phyloP scores from a whole-genome alignment of 1,140 invertebrate genomes.

The Hermetia illucens region DNA sequence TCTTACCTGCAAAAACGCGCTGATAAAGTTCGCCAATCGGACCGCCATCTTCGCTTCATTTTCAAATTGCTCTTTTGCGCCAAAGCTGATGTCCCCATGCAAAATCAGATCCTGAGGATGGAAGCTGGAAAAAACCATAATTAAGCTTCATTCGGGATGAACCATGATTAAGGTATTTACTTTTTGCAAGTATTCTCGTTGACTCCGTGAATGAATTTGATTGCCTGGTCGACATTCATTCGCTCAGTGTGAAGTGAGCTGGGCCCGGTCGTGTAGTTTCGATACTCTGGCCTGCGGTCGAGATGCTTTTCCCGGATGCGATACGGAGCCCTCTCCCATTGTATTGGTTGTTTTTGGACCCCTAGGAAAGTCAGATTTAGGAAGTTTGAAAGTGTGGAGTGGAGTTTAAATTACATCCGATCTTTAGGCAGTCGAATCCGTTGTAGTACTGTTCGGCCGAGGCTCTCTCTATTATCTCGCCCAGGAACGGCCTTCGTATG shows the following conservation, averaged over 20 bases:
- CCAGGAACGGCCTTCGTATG: conserved; percentile 77
- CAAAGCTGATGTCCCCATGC: conserved; percentile 71
- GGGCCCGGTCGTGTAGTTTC: conserved; percentile 47
- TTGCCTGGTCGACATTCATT: conserved; percentile 57
- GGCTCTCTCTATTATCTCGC: conserved; percentile 85
- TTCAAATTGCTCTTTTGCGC: conserved; percentile 76
- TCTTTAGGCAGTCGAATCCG: conserved; percentile 80
- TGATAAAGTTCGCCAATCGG: conserved; percentile 87
- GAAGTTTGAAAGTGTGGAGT: neutral
- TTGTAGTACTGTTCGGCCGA: conserved; percentile 83
- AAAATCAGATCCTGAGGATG: conserved; percentile 57
- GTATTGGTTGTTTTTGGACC: conserved; percentile 65
- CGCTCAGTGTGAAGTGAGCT: conserved; percentile 43
- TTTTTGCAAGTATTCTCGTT: conserved; percentile 56
- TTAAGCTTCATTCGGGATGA: neutral
- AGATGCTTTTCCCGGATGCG: conserved; percentile 57
- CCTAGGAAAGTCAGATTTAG: conserved; percentile 34
- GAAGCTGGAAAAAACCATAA: conserved; percentile 41
- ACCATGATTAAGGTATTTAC: conserved; percentile 10
- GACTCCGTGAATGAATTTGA: conserved; percentile 63
- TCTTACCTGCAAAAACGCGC: conserved; percentile 74
- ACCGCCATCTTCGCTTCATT: conserved; percentile 93
- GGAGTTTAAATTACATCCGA: conserved; percentile 66
- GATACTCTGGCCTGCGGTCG: conserved; percentile 57
- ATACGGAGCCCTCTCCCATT: conserved; percentile 55